Evolutionary conservation across 2,888 invertebrate species (phyloP).

Genomic region (Pogonocherus hispidulus): DNA sequence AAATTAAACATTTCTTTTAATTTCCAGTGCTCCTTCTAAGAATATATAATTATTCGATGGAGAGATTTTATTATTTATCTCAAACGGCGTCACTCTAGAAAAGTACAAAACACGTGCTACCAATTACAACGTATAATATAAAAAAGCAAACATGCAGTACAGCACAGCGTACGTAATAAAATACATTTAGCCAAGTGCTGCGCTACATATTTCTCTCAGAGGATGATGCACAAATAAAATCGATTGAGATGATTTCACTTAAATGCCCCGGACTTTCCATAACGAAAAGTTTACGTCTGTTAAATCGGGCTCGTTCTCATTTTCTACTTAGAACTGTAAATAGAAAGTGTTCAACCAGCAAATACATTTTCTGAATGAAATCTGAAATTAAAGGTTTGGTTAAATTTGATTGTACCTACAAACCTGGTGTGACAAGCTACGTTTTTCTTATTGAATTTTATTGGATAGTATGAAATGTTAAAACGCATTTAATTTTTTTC

Average conservation of each 20-base stretch:
- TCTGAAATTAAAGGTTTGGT: no score
- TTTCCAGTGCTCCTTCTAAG: no score
- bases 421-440: no score
- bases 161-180: not conserved
- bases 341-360: not conserved
- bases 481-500: no score
- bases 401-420: no score
- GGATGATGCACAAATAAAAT: conserved; percentile 5
- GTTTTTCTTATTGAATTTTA: no score
- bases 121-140: not conserved
- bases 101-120: conserved; percentile 14
- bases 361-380: not conserved
- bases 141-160: conserved; percentile 9
- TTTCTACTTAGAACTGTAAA: not conserved
- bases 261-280: not conserved
- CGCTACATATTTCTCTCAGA: not conserved
- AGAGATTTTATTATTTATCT: not conserved
- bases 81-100: not conserved
- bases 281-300: not conserved
- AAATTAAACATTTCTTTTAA: no score
- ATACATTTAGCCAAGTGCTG: not conserved
- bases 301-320: not conserved
- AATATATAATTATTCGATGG: not conserved
- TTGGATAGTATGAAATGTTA: no score
- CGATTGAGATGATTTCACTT: conserved; percentile 7